Base-by-base conservation (phyloP, 2,113 vertebrate genomes). In the Pitta sordida region DNA sequence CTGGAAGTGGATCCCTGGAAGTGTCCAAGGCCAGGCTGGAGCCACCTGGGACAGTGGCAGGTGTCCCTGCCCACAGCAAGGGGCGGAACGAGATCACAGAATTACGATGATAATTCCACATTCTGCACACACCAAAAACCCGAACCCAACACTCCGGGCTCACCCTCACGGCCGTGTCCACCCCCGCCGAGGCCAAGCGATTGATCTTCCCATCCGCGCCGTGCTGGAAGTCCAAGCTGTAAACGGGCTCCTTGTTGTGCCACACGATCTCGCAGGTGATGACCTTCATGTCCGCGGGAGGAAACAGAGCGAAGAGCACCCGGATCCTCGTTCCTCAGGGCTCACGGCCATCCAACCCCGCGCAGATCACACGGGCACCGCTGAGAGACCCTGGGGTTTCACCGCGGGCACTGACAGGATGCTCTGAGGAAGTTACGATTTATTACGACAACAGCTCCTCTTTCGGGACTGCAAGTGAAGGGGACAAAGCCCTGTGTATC, bases 231-330 rank as follows among this genome's bases (percentile, higher is more conserved):
- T 99, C 99, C 92, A 99, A 94, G 94, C 99, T 99, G 97, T 99
- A 99, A 32, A 99, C 98, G 0, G 99, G 99, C 93, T 99, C 99
- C 91, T 99, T 99, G 88, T 99, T 99, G 83, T 99, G 99, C 99
- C 99, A 99, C 2, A 98, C 99, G 36, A 99, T 99, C 71, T 99
- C 99, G 96, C 99, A 99, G 6, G 99, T 99, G 90, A 99, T 98
- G 63, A 99, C 98, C 96, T 99, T 99, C 99, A 99, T 99, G 52
- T 41, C 88, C 97, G 21, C 76, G 86, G 46, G 11, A 60, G 49
- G 12, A 70, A 88, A 60, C 7, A 56, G 4, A 76, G 7, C 19
- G 62, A 74, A 65, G 1, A 10, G 5, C 11, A 9, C 15, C 36
- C 41, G 34, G 26, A 2, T 32, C 26, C n/a, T 17, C 11, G 36